Evolutionary conservation across 2,797 vertebrate species (phyloP).

Genomic region (Coendou prehensilis): DNA sequence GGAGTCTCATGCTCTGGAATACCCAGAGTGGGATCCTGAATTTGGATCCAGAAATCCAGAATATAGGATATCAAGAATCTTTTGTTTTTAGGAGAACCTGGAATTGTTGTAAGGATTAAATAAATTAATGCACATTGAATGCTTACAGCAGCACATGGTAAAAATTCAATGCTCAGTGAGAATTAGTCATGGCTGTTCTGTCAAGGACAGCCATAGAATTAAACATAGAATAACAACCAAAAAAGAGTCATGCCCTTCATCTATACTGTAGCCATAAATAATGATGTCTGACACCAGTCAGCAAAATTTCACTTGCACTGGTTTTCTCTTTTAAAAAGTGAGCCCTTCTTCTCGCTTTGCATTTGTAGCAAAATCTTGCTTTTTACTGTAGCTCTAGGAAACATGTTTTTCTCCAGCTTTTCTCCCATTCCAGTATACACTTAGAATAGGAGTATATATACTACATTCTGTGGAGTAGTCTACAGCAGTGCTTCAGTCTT

Average conservation of each 20-base stretch:
- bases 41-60: slow-evolving; percentile 19
- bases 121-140: not conserved
- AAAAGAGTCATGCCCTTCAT: not conserved
- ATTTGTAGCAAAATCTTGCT: slow-evolving; percentile 30
- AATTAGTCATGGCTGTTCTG: not conserved
- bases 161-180: not conserved
- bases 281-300: not conserved
- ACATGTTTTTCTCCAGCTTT: not conserved
- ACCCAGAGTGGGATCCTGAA: not conserved
- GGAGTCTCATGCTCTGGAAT: slow-evolving; percentile 36
- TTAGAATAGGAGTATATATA: not conserved
- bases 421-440: not conserved
- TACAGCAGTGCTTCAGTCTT: not conserved
- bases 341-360: not conserved
- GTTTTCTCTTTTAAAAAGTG: slow-evolving; percentile 21
- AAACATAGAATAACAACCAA: not conserved
- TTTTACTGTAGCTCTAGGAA: not conserved
- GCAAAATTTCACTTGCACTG: not conserved
- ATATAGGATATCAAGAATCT: not conserved
- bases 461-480: not conserved
- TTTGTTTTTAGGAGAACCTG: not conserved
- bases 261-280: not conserved
- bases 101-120: not conserved
- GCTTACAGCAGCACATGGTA: not conserved
- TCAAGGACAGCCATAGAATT: not conserved